Percentiles rank a stretch among this genome's conserved stretches.
Conservation (phyloP, 2,113 vertebrate genomes). For the Nicator chloris region DNA sequence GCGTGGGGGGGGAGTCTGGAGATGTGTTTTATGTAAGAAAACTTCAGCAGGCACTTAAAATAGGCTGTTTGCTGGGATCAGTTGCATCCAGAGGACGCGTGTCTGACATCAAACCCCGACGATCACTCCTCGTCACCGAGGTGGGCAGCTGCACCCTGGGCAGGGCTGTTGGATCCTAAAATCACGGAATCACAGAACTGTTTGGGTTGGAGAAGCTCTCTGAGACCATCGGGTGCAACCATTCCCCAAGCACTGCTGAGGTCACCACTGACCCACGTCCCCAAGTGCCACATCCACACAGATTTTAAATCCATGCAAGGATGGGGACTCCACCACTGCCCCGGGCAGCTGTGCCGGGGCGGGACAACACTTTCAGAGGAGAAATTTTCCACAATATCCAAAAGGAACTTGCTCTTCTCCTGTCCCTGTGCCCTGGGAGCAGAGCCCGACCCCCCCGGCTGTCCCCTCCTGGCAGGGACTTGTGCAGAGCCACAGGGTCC, state of each 20-base stretch:
- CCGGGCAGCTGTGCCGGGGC: background rate
- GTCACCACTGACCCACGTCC: accelerated
- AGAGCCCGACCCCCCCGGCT: background rate
- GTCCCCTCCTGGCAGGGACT: background rate
- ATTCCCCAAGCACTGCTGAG: background rate
- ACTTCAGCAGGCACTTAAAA: background rate
- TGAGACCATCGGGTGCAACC: background rate
- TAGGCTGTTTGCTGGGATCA: background rate
- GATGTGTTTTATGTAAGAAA: background rate
- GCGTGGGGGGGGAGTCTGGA: background rate
- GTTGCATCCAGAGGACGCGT: background rate
- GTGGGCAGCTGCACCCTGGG: background rate
- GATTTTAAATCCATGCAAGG: background rate
- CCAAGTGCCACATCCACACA: background rate
- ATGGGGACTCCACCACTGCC: background rate
- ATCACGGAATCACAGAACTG: too few relatives aligned
- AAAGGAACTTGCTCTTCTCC: background rate
- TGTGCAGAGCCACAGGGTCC: background rate
- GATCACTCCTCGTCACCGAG: accelerated
- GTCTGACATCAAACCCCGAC: background rate
- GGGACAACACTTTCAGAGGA: background rate
- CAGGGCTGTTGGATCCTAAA: background rate
- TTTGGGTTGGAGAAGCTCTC: background rate
- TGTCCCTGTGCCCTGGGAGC: background rate
- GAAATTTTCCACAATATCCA: background rate